Evolutionary conservation across 1,140 invertebrate genomes (phyloP), one percentile per base, ranked within the genome.

Genomic region (Carposina sasakii): DNA sequence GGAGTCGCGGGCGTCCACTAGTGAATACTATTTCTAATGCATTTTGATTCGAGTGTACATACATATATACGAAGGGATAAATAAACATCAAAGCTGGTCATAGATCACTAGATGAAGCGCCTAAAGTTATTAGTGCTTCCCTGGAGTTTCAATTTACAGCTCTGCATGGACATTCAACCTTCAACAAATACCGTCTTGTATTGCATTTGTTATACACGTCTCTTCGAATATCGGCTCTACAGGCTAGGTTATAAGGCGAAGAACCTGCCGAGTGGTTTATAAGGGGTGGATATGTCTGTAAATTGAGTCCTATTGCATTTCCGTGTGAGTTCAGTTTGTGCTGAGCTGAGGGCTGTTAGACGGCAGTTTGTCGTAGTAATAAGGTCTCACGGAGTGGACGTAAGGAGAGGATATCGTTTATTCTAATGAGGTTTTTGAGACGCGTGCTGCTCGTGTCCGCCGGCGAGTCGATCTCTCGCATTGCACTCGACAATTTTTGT

Each of bases 351-450:
- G 43, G 62, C 51, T 60, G 67, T 77, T 81, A 78, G 73, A 79
- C 69, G 68, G 75, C 75, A 74, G 75, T 81, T 84, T 81, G 76
- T 79, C 67, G 76, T 63, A 71, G 76, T 84, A 84, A 84, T 84
- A 84, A 84, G 77, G 77, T 76, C 75, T 76, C 71, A 67, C 64
- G 67, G 67, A 84, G 74, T 84, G 81, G 77, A 81, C 77, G 75
- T 73, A 74, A 78, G 76, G 69, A 77, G 71, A 81, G 77, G 76
- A 84, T 84, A 81, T 84, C 77, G 81, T 82, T 84, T 84, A 84
- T 82, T 84, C 77, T 84, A 81, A 84, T 82, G 78, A 84, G 73
- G 76, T 76, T 72, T 74, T 67, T 66, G 54, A 72, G 67, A 69
- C 69, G 67, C 60, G 62, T 68, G 62, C 54, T 59, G 50, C 50